Evolutionary conservation across 2,113 vertebrate species (phyloP), one percentile per base, ranked within the genome.

Genomic region (Dascyllus trimaculatus): DNA sequence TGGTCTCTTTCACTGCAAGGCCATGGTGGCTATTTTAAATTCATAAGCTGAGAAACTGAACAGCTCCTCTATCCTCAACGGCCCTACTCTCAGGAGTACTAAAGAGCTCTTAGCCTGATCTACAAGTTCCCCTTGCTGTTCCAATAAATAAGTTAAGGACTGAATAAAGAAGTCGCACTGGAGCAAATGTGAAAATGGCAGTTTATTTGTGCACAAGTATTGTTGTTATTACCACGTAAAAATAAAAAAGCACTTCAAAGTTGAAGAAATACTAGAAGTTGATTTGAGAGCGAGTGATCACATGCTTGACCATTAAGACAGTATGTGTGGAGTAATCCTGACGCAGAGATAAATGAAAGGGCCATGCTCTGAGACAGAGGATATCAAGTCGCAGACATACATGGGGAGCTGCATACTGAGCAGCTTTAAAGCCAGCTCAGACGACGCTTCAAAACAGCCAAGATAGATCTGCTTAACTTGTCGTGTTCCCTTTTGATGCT

Each of bases 401-500:
- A 61, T 1, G 0, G 76, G 66, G 78, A 79, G 78, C 79, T 48
- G 71, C 84, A 85, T 82, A 89, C 84, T 65, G 84, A 81, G 81
- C 32, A 72, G 84, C 82, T 92, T 90, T 92, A 90, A 93, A 90
- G 86, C 71, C 71, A 63, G 87, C 88, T 93, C 84, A 93, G 82
- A 84, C 51, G 48, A 64, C 4, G 64, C 84, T 82, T 92, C 85
- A 89, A 88, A 91, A 88, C 79, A 82, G 88, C 69, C 66, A 5
- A 68, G 85, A 83, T 80, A 87, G 88, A 91, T 89, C 91, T 93
- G 89, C 91, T 92, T 91, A 88, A 92, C 86, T 93, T 88, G 84
- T 90, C 72, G 63, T 86, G 75, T 85, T 89, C 60, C 76, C 81
- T 85, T 93, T 92, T 93, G 89, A 93, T 88, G 88, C 70, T 83